Percentiles rank a stretch among this genome's conserved stretches.
Evolutionary conservation across 2,113 vertebrate genomes (phyloP).

Genomic region (Bos indicus): DNA sequence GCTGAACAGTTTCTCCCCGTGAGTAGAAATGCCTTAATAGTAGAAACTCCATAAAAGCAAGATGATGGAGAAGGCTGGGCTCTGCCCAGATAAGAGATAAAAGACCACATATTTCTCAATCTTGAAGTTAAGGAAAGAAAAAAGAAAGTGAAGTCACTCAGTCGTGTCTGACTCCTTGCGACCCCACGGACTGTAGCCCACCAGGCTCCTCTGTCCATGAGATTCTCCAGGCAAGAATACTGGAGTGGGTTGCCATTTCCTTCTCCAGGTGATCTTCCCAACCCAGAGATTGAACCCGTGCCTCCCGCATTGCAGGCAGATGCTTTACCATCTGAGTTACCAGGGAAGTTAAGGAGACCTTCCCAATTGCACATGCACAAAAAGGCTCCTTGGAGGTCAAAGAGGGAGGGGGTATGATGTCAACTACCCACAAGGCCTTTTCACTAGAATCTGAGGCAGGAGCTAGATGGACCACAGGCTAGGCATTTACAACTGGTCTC

Average conservation of each 20-base stretch:
- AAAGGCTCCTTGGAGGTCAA: not conserved
- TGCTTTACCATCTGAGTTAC: not conserved
- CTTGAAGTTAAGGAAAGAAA: not conserved
- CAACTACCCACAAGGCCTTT: not conserved
- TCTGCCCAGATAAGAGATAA: not conserved
- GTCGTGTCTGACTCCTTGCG: too few species aligned
- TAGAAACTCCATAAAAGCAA: not conserved
- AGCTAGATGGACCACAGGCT: not conserved
- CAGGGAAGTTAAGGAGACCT: not conserved
- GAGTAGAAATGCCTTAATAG: not conserved
- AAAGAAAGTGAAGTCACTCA: not conserved
- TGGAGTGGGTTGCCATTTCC: not conserved
- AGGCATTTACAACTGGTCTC: not conserved
- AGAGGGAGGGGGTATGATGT: not conserved
- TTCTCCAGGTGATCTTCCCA: not conserved
- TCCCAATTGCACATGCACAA: not conserved
- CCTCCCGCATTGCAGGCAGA: not conserved
- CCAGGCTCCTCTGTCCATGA: not conserved
- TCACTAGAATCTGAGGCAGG: not conserved
- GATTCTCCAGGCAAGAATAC: not conserved
- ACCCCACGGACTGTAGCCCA: too few species aligned
- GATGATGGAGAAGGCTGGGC: not conserved
- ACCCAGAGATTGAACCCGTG: not conserved
- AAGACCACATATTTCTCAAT: not conserved
- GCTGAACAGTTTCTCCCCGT: not conserved